Conservation (phyloP, 2,113 vertebrate genomes). For the Atherinomorus stipes region DNA sequence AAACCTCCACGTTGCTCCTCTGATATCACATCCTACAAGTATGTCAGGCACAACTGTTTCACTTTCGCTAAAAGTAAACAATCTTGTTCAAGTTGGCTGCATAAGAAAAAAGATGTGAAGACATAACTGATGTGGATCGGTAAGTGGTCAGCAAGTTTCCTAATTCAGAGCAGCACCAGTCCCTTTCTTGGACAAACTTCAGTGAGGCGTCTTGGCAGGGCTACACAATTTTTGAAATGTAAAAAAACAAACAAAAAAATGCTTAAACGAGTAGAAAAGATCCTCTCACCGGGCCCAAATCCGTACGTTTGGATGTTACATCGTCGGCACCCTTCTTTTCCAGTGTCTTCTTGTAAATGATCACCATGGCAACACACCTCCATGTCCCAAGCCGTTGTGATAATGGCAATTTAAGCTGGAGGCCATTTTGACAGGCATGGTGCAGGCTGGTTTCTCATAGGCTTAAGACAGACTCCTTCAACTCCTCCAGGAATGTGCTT, state of each 20-base stretch:
- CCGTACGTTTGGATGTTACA: slow-evolving; percentile 77
- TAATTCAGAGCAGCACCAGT: slow-evolving; percentile 24
- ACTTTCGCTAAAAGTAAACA: slow-evolving; percentile 18
- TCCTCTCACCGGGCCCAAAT: slow-evolving; percentile 86
- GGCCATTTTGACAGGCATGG: slow-evolving; percentile 65
- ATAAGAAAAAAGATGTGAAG: slow-evolving; percentile 11
- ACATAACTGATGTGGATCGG: not conserved
- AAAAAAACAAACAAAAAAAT: slow-evolving; percentile 14
- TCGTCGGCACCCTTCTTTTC: slow-evolving; percentile 87
- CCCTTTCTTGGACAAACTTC: not conserved
- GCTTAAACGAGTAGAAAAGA: slow-evolving; percentile 21
- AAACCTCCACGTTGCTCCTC: slow-evolving; percentile 15
- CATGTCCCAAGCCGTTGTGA: slow-evolving; percentile 66
- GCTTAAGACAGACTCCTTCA: slow-evolving; percentile 40
- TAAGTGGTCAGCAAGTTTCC: slow-evolving; percentile 18
- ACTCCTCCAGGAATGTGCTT: slow-evolving; percentile 66
- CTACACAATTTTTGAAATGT: slow-evolving; percentile 18
- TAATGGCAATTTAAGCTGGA: slow-evolving; percentile 53
- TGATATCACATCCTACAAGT: slow-evolving; percentile 40
- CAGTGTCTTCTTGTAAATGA: slow-evolving; percentile 91
- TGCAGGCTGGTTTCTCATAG: slow-evolving; percentile 62
- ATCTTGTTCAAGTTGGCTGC: slow-evolving; percentile 25
- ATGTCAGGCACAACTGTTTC: not conserved
- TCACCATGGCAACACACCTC: slow-evolving; percentile 89
- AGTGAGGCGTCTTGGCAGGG: slow-evolving; percentile 37